Percentiles rank a stretch among this genome's conserved stretches.
phyloP scores from a whole-genome alignment of 1,140 invertebrate genomes.

The Nebria ingens region DNA sequence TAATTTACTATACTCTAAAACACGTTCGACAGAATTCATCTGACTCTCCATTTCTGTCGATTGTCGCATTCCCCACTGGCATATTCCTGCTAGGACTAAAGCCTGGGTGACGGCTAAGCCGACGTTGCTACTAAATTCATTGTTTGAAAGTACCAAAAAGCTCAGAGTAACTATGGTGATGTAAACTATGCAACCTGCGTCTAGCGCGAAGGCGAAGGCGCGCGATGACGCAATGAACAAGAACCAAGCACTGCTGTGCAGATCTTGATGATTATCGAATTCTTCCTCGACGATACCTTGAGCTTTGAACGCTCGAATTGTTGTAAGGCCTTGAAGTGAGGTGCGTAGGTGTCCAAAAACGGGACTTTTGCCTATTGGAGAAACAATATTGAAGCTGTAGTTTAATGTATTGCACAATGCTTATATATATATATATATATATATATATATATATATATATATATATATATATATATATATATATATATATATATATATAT shows the following conservation, averaged over 20 bases:
- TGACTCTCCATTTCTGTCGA: slow-evolving; percentile 61
- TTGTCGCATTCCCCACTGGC: slow-evolving; percentile 66
- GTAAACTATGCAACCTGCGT: slow-evolving; percentile 63
- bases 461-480: no score
- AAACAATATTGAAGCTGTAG: slow-evolving; percentile 11
- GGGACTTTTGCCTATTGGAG: slow-evolving; percentile 54
- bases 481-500: slow-evolving; percentile 11
- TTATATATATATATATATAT: no score
- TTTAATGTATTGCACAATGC: no score
- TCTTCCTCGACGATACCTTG: slow-evolving; percentile 67
- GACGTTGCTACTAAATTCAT: slow-evolving; percentile 44
- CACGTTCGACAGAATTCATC: slow-evolving; percentile 55
- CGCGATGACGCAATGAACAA: slow-evolving; percentile 51
- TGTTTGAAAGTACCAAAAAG: slow-evolving; percentile 48
- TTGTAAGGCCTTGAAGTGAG: slow-evolving; percentile 78
- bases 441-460: no score
- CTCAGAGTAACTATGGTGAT: slow-evolving; percentile 56
- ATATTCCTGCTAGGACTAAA: slow-evolving; percentile 45
- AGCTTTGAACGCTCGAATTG: slow-evolving; percentile 75
- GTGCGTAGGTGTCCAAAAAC: slow-evolving; percentile 82
- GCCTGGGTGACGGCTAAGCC: slow-evolving; percentile 45
- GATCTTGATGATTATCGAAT: slow-evolving; percentile 69
- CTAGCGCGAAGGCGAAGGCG: slow-evolving; percentile 67
- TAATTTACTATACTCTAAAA: slow-evolving; percentile 57
- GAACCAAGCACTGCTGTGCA: slow-evolving; percentile 57